These are phyloP conservation scores for Marasmarcha lunaedactyla DNA, from an alignment of 2,888 invertebrate genomes.

Conservation along the genomic window DNA sequence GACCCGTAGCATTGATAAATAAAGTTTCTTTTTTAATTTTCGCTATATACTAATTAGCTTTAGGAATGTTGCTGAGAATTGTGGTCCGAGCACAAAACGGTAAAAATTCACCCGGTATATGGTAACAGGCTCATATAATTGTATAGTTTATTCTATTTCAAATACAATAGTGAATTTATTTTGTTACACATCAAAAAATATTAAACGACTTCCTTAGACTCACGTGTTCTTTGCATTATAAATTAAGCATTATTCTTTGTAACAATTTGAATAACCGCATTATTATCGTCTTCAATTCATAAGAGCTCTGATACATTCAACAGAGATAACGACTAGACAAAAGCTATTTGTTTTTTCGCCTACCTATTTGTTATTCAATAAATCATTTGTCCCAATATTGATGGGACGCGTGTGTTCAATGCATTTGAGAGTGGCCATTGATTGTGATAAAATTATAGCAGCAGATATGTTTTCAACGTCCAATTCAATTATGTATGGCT, in stretches of 20 bases:
- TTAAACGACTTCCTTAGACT: too few relatives aligned
- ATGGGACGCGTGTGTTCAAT: conserved; percentile 10
- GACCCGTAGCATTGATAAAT: too few relatives aligned
- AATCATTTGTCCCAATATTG: conserved; percentile 37
- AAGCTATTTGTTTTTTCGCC: conserved; percentile 45
- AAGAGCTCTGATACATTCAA: conserved; percentile 34
- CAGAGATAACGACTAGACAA: conserved; percentile 38
- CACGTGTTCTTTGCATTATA: not conserved
- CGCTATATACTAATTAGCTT: too few relatives aligned
- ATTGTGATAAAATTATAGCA: conserved; percentile 1
- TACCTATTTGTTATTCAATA: conserved; percentile 36
- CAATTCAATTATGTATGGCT: conserved; percentile 25
- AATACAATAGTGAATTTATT: too few relatives aligned
- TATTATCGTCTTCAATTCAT: conserved; percentile 10
- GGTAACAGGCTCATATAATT: too few relatives aligned
- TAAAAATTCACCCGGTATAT: too few relatives aligned
- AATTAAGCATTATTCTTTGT: too few relatives aligned
- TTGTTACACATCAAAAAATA: too few relatives aligned
- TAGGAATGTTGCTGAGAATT: too few relatives aligned
- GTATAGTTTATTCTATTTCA: too few relatives aligned
- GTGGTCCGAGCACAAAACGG: too few relatives aligned
- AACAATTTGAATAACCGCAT: not conserved
- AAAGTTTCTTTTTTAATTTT: too few relatives aligned
- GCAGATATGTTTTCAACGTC: conserved; percentile 1
- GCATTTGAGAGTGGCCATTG: not conserved